A percentile compares a stretch with the other conserved stretches of the same genome.
Evolutionary conservation across 2,888 invertebrate genomes (phyloP).

Genomic region (Xanthia icteritia): DNA sequence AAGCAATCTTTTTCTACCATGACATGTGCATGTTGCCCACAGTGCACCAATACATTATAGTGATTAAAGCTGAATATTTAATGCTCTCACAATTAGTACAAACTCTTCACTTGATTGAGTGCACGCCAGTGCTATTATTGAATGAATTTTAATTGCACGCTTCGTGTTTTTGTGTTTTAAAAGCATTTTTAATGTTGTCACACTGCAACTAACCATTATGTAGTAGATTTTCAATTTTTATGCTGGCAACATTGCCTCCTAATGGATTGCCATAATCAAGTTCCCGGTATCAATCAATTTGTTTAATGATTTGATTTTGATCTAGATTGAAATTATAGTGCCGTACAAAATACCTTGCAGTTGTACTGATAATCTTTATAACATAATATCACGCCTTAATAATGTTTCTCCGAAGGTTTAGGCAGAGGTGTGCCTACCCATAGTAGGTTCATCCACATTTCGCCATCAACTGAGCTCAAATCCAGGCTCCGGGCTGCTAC

Average conservation of each 20-base stretch:
- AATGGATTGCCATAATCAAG: conserved; percentile 53
- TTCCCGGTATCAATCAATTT: conserved; percentile 53
- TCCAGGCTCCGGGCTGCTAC: too few relatives aligned
- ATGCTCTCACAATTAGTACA: conserved; percentile 52
- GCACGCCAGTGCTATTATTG: conserved; percentile 66
- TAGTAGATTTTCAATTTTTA: conserved; percentile 59
- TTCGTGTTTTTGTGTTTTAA: conserved; percentile 35
- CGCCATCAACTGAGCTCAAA: too few relatives aligned
- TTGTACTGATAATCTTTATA: background rate
- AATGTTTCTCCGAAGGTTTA: too few relatives aligned
- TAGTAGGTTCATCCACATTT: too few relatives aligned
- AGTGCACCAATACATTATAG: conserved; percentile 40
- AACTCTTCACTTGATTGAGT: conserved; percentile 69
- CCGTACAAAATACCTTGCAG: background rate
- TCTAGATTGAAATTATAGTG: conserved; percentile 25
- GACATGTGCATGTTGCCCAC: background rate
- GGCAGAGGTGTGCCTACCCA: background rate
- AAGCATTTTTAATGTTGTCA: conserved; percentile 49
- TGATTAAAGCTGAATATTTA: conserved; percentile 64
- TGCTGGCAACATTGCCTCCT: conserved; percentile 48
- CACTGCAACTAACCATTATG: conserved; percentile 53
- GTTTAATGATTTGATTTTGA: conserved; percentile 45
- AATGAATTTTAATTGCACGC: conserved; percentile 66
- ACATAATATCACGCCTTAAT: background rate
- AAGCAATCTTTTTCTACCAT: background rate